Evolutionary conservation across 2,888 invertebrate genomes (phyloP).

Genomic region (Drosophila ezoana): DNA sequence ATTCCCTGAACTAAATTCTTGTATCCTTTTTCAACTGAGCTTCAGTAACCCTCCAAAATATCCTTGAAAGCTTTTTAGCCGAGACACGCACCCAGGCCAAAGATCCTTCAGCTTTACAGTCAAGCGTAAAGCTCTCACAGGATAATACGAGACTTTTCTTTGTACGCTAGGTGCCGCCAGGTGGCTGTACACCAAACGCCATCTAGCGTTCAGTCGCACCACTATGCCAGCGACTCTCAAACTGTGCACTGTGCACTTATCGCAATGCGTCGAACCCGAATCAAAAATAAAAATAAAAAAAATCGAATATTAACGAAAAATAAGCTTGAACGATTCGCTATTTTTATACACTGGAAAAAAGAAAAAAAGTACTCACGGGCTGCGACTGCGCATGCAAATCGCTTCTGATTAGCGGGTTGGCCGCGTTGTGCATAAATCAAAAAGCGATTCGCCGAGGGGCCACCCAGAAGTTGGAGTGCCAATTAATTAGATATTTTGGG

Average conservation of each 20-base stretch:
- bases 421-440: slow-evolving; percentile 74
- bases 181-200: slow-evolving; percentile 23
- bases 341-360: slow-evolving; percentile 58
- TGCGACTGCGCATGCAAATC: slow-evolving; percentile 69
- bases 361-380: slow-evolving; percentile 27
- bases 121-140: slow-evolving; percentile 13
- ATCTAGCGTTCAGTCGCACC: slow-evolving; percentile 24
- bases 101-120: neutral
- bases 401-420: slow-evolving; percentile 61
- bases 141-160: neutral
- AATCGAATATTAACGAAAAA: slow-evolving; percentile 1
- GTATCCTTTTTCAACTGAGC: neutral
- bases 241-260: slow-evolving; percentile 33
- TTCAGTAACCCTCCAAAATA: neutral
- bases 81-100: slow-evolving; percentile 11
- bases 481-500: slow-evolving; percentile 76
- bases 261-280: slow-evolving; percentile 10
- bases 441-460: slow-evolving; percentile 48
- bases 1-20: neutral
- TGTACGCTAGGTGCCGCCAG: slow-evolving; percentile 16
- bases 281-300: slow-evolving; percentile 7
- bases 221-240: slow-evolving; percentile 39
- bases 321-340: slow-evolving; percentile 29
- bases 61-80: slow-evolving; percentile 20
- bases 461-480: slow-evolving; percentile 68